Evolutionary conservation across 2,888 invertebrate genomes (phyloP), one percentile per base, ranked within the genome.

Genomic region (Esperia sulphurella): DNA sequence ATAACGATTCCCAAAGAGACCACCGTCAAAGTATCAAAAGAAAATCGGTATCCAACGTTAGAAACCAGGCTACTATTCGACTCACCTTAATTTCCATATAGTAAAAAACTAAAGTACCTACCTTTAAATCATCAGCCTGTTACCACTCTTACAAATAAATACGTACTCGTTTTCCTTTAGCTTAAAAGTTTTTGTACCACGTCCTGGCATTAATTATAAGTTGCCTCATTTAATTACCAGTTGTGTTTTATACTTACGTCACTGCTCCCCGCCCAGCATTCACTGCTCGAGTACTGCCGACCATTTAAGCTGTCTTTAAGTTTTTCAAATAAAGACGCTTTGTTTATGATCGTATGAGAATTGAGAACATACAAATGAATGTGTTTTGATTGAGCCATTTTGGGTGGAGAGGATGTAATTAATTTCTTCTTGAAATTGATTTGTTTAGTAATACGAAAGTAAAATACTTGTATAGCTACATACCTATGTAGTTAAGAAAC

Each of bases 311-410:
- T 46, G 68, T 66, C 66, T 60, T 59, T 54, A 50, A 49, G 44
- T 47, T 61, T 61, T 48, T 54, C 58, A 70, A 52, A 82, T 78
- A 83, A 81, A 79, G 75, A 70, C 59, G 67, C 68, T 83, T 86
- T 87, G 86, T 87, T 86, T 86, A 84, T 79, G 65, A 57, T 65
- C 68, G 69, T 75, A 76, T 80, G 77, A 75, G 79, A 82, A 79
- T 65, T 80, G 77, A 75, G 79, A 82, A 79, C 66, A 67, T 66
- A 64, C 40, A 43, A 74, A 72, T 72, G 77, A 81, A 78, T 79
- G 71, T 43, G 71, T 43, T 63, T 68, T 78, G 81, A 83, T 83
- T 79, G 79, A 81, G 65, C 66, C 63, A 68, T 75, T n/a, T 74
- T 56, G 58, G 53, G 59, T 53, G 65, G 70, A 65, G 68, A 81